Conservation (phyloP, 2,888 invertebrate genomes). For the Melieria omissa region DNA sequence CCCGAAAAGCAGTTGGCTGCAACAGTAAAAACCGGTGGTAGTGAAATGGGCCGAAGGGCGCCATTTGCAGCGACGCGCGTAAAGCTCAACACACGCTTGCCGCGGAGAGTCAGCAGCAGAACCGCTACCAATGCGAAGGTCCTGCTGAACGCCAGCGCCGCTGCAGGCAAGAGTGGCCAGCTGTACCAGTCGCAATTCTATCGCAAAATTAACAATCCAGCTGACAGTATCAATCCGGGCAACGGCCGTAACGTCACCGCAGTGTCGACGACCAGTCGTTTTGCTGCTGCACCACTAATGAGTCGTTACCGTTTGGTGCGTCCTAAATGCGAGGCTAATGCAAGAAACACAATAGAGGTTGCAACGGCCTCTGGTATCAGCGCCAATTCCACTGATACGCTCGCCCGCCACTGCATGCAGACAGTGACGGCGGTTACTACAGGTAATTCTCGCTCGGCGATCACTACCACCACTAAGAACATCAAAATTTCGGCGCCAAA, state of each 20-base stretch:
- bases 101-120: neutral
- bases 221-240: too few relatives aligned
- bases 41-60: neutral
- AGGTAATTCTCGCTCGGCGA: neutral
- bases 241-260: too few relatives aligned
- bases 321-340: neutral
- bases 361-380: neutral
- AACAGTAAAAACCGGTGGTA: neutral
- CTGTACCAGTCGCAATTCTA: too few relatives aligned
- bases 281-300: neutral
- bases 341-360: neutral
- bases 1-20: neutral
- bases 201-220: too few relatives aligned
- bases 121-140: too few relatives aligned
- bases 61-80: neutral
- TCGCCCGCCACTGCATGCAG: neutral
- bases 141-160: too few relatives aligned
- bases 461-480: neutral
- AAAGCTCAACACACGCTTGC: constrained; percentile 1
- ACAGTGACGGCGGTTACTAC: neutral
- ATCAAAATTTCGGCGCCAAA: neutral
- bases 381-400: neutral
- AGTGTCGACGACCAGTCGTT: too few relatives aligned
- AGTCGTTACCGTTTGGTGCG: constrained; percentile 29
- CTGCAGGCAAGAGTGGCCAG: too few relatives aligned